Evolutionary conservation across 2,797 vertebrate genomes (phyloP), one percentile per base, ranked within the genome.

Genomic region (Steatocranus sp.): DNA sequence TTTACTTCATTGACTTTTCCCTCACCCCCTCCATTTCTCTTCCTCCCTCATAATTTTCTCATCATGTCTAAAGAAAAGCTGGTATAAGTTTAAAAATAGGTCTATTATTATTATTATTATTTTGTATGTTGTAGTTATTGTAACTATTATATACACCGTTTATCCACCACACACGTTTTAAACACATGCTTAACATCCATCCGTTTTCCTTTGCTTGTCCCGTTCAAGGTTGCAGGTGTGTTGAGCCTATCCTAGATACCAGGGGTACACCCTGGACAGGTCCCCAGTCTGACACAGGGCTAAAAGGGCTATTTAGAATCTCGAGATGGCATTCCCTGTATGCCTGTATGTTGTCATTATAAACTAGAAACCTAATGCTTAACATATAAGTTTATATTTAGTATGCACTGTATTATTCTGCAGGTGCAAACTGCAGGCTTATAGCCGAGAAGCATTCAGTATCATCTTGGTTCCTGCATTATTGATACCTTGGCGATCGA

Each of bases 31-130:
- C 43, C 4, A 15, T 63, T 50, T 68, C 17, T 23, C 14, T 32
- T 70, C 8, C 74, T 76, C 8, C 11, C n/a, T 56, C 14, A 43
- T 5, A 34, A 11, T 51, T 76, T 4, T 83, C 32, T 58, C 30
- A 32, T 53, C 56, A 79, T 25, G 76, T 81, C 77, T 75, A 27
- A 63, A 79, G 43, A 46, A 25, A 61, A 66, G 18, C 51, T 82
- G 46, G 38, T 12, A 81, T 79, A 7, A 20, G 49, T 53, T 36
- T 73, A 27, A 86, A 78, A 56, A 14, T 32, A 73, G 8, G 17
- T 25, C 2, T 25, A 25, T 25, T 56, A 32, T 2, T 17, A 56
- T 58, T 23, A 51, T 51, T 53, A 25, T 61, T 20, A 54, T 49
- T 18, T 34, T 8, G 6, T 20, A 25, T 53, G 48, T 15, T 61